phyloP scores from a whole-genome alignment of 2,888 invertebrate species.

The Azorinus chamasolen region DNA sequence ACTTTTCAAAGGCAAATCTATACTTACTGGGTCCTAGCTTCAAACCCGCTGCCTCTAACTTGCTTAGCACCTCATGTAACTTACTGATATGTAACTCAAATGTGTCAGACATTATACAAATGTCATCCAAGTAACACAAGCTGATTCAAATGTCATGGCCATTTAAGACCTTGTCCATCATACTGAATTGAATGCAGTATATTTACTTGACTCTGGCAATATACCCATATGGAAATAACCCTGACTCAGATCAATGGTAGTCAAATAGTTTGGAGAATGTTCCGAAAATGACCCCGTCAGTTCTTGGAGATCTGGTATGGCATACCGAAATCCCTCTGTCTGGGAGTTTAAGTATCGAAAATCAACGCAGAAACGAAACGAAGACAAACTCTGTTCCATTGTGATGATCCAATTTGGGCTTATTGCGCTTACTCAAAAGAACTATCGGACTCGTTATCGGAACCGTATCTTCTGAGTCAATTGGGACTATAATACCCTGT shows the following conservation, averaged over 20 bases:
- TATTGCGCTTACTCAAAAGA: constrained; percentile 36
- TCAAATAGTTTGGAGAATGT: constrained; percentile 26
- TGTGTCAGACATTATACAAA: constrained; percentile 6
- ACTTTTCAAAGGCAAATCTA: constrained; percentile 8
- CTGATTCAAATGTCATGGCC: constrained; percentile 33
- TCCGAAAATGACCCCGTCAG: constrained; percentile 45
- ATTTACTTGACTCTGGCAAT: constrained; percentile 13
- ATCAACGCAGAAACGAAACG: constrained; percentile 49
- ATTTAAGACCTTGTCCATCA: constrained; percentile 55
- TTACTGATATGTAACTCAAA: constrained; percentile 51
- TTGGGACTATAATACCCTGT: constrained; percentile 30
- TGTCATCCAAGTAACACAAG: constrained; percentile 61
- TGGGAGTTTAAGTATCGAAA: constrained; percentile 50
- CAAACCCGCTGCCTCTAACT: constrained; percentile 42
- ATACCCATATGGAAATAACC: constrained; percentile 13
- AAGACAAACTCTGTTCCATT: constrained; percentile 44
- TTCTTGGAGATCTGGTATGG: constrained; percentile 44
- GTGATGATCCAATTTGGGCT: constrained; percentile 32
- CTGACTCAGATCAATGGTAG: constrained; percentile 12
- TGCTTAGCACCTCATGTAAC: constrained; percentile 38
- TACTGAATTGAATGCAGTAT: constrained; percentile 55
- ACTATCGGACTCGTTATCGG: constrained; percentile 40
- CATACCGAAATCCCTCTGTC: constrained; percentile 25
- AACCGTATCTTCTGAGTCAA: too few species aligned
- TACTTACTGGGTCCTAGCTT: constrained; percentile 46